phyloP scores from a whole-genome alignment of 1,140 invertebrate species.

The Drosophila asahinai region DNA sequence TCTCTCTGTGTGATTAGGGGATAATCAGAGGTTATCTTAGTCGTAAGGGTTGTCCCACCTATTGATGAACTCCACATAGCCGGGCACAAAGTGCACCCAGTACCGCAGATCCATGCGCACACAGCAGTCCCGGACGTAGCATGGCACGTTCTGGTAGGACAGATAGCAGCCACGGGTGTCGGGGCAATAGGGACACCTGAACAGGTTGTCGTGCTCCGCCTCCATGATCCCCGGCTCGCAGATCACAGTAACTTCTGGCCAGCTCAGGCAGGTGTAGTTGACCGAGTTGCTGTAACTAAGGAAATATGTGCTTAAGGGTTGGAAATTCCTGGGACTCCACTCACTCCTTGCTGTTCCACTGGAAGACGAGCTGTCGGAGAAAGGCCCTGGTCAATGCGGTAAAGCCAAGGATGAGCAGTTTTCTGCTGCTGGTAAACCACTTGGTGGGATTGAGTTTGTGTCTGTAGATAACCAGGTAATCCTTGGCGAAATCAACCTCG shows the following conservation, averaged over 20 bases:
- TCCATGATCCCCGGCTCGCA: conserved; percentile 54
- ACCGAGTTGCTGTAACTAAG: conserved; percentile 52
- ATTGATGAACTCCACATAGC: conserved; percentile 45
- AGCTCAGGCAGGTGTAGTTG: conserved; percentile 55
- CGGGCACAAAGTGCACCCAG: conserved; percentile 65
- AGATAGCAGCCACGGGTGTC: conserved; percentile 39
- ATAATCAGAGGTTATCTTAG: neutral
- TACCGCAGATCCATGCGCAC: conserved; percentile 65
- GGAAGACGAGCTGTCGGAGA: conserved; percentile 61
- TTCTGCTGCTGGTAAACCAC: conserved; percentile 54
- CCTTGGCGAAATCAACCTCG: conserved; percentile 18
- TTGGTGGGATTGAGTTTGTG: conserved; percentile 58
- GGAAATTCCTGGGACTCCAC: too few species aligned
- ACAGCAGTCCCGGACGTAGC: conserved; percentile 59
- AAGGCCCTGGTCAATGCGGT: conserved; percentile 49
- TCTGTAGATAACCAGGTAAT: conserved; percentile 52
- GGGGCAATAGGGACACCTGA: conserved; percentile 55
- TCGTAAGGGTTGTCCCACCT: conserved; percentile 20
- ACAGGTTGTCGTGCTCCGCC: conserved; percentile 64
- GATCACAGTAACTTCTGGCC: conserved; percentile 55
- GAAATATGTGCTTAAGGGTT: neutral
- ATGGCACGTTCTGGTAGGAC: conserved; percentile 26
- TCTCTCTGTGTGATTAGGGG: conserved; percentile 11
- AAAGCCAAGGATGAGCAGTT: conserved; percentile 70
- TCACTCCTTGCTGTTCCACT: conserved; percentile 60